phyloP scores from a whole-genome alignment of 2,888 invertebrate genomes.

The Leucoma salicis region DNA sequence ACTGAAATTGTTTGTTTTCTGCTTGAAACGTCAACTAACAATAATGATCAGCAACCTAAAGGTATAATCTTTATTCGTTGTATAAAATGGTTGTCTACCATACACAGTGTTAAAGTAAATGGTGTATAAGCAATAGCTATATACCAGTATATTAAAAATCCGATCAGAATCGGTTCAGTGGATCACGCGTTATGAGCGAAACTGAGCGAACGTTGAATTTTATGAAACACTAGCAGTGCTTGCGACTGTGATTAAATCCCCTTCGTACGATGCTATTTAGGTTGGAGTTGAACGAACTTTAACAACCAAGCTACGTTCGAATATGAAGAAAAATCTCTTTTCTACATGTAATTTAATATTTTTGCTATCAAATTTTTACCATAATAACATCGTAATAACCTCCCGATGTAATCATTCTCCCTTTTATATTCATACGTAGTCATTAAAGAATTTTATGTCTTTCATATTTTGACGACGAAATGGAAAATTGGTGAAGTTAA shows the following conservation, averaged over 20 bases:
- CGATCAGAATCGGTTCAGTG: conserved; percentile 35
- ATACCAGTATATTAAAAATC: conserved; percentile 34
- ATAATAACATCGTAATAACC: conserved; percentile 12
- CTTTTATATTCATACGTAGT: conserved; percentile 10
- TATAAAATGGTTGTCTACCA: neutral
- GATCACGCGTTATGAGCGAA: conserved; percentile 28
- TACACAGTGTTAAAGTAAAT: conserved; percentile 22
- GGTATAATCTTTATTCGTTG: neutral
- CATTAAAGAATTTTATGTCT: conserved; percentile 11
- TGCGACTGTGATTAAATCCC: conserved; percentile 37
- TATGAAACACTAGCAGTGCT: conserved; percentile 39
- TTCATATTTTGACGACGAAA: conserved; percentile 6
- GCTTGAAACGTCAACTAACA: too few species aligned
- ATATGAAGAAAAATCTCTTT: conserved; percentile 28
- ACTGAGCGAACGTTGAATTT: conserved; percentile 35
- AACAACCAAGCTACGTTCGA: conserved; percentile 27
- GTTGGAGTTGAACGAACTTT: conserved; percentile 37
- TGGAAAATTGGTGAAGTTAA: neutral
- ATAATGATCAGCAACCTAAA: too few species aligned
- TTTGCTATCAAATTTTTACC: conserved; percentile 12
- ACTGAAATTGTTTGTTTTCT: too few species aligned
- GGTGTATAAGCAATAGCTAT: conserved; percentile 22
- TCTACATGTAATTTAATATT: conserved; percentile 25
- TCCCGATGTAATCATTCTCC: conserved; percentile 8
- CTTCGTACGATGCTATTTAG: conserved; percentile 30